Evolutionary conservation across 2,888 invertebrate genomes (phyloP), one percentile per base, ranked within the genome.

Genomic region (Drosophila meridionalis): DNA sequence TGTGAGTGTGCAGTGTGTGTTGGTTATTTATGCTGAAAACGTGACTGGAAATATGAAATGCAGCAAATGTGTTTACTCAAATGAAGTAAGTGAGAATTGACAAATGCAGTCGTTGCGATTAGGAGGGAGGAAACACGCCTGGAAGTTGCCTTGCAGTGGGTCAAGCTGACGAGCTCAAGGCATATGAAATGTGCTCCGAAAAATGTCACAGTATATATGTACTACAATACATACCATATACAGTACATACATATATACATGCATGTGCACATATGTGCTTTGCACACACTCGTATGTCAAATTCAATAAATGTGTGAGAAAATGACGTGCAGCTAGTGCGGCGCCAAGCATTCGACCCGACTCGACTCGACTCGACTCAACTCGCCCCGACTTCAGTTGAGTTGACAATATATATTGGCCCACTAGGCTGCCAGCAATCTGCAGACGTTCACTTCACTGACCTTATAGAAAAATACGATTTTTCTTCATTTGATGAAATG

Each of bases 1-100:
- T 62, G 45, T 56, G 11, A 36, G 6, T 28, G 30, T 42, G 20
- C 20, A 20, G 20, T 20, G 26, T 26, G 42, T 60, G 74, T 64
- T 43, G 62, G 80, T 81, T 89, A 90, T 91, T 90, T 91, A 91
- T 91, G 91, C 78, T 80, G 40, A 59, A 82, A 86, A 91, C 91
- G 91, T 91, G 91, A 91, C 91, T 89, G 61, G 90, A 91, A 91
- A 90, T 91, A 89, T 87, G 86, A 90, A 90, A 87, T 84, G 84
- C 84, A 86, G 82, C 69, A 86, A 90, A 88, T 86, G 77, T 82
- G 84, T 82, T 88, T 84, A 81, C 83, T 79, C 75, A 90, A 89
- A 89, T 83, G 86, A 88, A 88, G 79, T 79, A 86, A 88, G 87
- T 86, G 76, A 72, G 77, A 86, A 83, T 88, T 88, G 87, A 85